These are phyloP conservation scores for Littorina saxatilis DNA, from an alignment of 1,140 invertebrate genomes.

Conservation along the genomic window DNA sequence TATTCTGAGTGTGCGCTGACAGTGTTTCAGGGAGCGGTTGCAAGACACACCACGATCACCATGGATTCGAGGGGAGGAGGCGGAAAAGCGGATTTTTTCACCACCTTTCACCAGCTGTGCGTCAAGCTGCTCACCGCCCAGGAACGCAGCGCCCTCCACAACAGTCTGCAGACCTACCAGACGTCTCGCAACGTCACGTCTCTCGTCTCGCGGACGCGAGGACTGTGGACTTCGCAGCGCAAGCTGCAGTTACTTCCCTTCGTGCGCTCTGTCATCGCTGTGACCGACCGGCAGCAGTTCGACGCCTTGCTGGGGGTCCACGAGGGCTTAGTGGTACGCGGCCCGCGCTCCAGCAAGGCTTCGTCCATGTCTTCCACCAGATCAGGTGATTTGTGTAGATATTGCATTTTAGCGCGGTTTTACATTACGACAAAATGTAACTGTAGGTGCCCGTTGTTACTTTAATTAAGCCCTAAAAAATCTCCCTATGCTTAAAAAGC, in stretches of 20 bases:
- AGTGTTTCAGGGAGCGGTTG: not conserved
- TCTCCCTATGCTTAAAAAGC: too few species aligned
- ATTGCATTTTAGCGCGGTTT: too few species aligned
- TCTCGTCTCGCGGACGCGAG: conserved; percentile 39
- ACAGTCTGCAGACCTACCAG: conserved; percentile 50
- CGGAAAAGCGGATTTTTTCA: conserved; percentile 22
- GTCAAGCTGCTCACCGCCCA: conserved; percentile 1
- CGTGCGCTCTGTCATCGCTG: conserved; percentile 43
- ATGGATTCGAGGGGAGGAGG: not conserved
- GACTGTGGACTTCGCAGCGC: conserved; percentile 47
- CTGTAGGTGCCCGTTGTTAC: too few species aligned
- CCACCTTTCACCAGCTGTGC: conserved; percentile 31
- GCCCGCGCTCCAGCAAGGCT: not conserved
- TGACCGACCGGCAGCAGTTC: conserved; percentile 23
- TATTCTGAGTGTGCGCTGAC: not conserved
- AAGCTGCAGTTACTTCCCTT: conserved; percentile 52
- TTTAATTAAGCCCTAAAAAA: too few species aligned
- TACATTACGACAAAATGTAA: too few species aligned
- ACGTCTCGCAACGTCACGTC: conserved; percentile 38
- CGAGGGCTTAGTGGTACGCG: not conserved
- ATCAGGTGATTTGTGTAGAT: conserved; percentile 1
- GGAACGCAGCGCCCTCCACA: conserved; percentile 30
- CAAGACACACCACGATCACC: not conserved
- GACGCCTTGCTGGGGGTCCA: conserved; percentile 34
- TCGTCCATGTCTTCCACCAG: conserved; percentile 12